Percentiles rank a stretch among this genome's conserved stretches.
Conservation (phyloP, 1,140 invertebrate genomes). For the Calephelis nemesis region DNA sequence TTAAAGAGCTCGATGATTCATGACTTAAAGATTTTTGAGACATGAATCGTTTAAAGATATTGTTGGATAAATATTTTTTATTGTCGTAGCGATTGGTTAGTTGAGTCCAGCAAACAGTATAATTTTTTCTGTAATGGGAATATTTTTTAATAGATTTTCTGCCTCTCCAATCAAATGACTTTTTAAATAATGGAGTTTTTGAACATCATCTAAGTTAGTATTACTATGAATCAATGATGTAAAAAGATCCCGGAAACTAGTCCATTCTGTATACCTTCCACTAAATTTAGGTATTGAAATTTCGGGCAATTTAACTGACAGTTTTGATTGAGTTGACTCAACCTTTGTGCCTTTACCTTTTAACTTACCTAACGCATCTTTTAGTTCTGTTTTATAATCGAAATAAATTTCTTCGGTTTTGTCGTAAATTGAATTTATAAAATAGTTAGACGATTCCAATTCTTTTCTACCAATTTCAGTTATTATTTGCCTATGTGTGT, state of each 20-base stretch:
- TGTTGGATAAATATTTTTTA: constrained; percentile 27
- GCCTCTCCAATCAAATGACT: constrained; percentile 31
- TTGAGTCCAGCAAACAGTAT: constrained; percentile 18
- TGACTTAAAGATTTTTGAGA: constrained; percentile 17
- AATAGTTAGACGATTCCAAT: constrained; percentile 20
- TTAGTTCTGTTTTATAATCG: constrained; percentile 23
- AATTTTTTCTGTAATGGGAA: constrained; percentile 24
- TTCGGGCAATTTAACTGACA: too few relatives aligned
- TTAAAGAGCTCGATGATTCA: constrained; percentile 26
- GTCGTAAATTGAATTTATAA: constrained; percentile 2
- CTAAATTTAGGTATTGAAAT: constrained; percentile 19
- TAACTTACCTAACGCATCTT: constrained; percentile 14
- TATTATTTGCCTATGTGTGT: constrained; percentile 20
- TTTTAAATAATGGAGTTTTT: constrained; percentile 33
- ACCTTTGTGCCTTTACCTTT: background rate
- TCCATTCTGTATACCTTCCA: constrained; percentile 25
- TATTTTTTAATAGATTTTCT: constrained; percentile 26
- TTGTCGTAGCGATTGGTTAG: constrained; percentile 27
- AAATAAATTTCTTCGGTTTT: constrained; percentile 16
- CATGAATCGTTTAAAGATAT: constrained; percentile 25
- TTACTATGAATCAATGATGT: constrained; percentile 24
- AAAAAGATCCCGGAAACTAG: constrained; percentile 26
- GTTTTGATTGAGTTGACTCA: too few relatives aligned
- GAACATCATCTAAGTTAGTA: constrained; percentile 25
- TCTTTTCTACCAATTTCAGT: constrained; percentile 5